A percentile compares a stretch with the other conserved stretches of the same genome.
phyloP scores from a whole-genome alignment of 2,113 vertebrate genomes.

The Phaethon lepturus region DNA sequence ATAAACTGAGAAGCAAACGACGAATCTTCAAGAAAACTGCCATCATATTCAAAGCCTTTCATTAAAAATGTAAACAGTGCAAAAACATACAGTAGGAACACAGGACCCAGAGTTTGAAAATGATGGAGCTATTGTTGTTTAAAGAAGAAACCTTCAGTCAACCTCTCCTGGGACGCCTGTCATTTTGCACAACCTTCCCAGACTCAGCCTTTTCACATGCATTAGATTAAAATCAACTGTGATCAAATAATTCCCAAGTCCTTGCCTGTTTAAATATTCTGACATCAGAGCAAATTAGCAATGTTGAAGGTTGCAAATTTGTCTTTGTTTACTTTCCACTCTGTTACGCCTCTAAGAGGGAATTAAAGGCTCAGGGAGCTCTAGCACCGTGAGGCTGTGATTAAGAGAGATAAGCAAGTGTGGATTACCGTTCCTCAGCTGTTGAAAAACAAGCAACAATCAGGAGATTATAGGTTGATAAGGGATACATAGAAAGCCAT shows the following conservation, averaged over 20 bases:
- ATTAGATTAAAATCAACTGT: slow-evolving; percentile 79
- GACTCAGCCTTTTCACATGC: slow-evolving; percentile 75
- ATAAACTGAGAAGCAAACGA: slow-evolving; percentile 33
- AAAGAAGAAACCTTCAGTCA: slow-evolving; percentile 74
- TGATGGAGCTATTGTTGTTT: slow-evolving; percentile 72
- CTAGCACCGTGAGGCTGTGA: slow-evolving; percentile 77
- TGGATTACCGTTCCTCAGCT: slow-evolving; percentile 83
- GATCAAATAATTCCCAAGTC: slow-evolving; percentile 83
- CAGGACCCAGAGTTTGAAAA: slow-evolving; percentile 54
- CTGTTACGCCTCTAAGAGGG: slow-evolving; percentile 81
- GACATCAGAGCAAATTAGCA: slow-evolving; percentile 87
- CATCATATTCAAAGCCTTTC: background rate
- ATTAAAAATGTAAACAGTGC: slow-evolving; percentile 10
- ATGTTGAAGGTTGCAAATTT: slow-evolving; percentile 80
- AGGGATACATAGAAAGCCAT: slow-evolving; percentile 72
- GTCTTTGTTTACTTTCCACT: slow-evolving; percentile 87
- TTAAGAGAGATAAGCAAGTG: slow-evolving; percentile 82
- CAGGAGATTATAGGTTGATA: slow-evolving; percentile 81
- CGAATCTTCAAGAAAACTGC: slow-evolving; percentile 14
- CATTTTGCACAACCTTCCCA: slow-evolving; percentile 72
- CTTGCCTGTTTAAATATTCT: slow-evolving; percentile 82
- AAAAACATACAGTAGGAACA: slow-evolving; percentile 19
- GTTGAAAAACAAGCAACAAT: slow-evolving; percentile 79
- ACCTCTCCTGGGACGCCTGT: slow-evolving; percentile 76
- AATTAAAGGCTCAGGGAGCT: slow-evolving; percentile 84